Evolutionary conservation across 1,140 invertebrate species (phyloP).

Genomic region (Lerema accius): DNA sequence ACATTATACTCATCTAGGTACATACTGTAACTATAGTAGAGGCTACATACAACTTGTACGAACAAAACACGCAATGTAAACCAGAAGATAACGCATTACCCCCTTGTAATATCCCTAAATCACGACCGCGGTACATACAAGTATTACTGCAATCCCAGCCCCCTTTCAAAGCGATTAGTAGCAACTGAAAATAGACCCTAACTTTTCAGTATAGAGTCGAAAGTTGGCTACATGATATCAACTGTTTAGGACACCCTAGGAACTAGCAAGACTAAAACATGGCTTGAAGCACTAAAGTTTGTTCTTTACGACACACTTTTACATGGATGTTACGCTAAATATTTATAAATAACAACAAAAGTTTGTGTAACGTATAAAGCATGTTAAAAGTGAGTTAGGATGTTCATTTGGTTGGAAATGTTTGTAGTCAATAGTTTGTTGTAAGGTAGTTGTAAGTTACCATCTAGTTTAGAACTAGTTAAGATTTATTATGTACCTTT

Average conservation of each 20-base stretch:
- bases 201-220: too few species aligned
- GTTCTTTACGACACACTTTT: conserved; percentile 42
- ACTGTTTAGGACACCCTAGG: too few species aligned
- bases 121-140: conserved; percentile 39
- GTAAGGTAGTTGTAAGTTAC: too few species aligned
- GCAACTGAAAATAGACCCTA: too few species aligned
- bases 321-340: conserved; percentile 18
- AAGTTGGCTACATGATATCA: too few species aligned
- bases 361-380: conserved; percentile 19
- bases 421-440: too few species aligned
- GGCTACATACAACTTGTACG: too few species aligned
- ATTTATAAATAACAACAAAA: conserved; percentile 34
- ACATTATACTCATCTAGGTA: too few species aligned
- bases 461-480: too few species aligned
- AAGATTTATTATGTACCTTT: too few species aligned
- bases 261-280: too few species aligned
- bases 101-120: conserved; percentile 47
- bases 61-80: not conserved
- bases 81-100: conserved; percentile 37
- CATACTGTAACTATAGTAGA: not conserved
- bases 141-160: conserved; percentile 26
- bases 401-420: conserved; percentile 4
- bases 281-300: conserved; percentile 40
- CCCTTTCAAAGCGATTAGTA: too few species aligned
- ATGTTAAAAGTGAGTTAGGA: not conserved